Evolutionary conservation across 2,797 vertebrate genomes (phyloP).

Genomic region (Sarcoramphus papa): DNA sequence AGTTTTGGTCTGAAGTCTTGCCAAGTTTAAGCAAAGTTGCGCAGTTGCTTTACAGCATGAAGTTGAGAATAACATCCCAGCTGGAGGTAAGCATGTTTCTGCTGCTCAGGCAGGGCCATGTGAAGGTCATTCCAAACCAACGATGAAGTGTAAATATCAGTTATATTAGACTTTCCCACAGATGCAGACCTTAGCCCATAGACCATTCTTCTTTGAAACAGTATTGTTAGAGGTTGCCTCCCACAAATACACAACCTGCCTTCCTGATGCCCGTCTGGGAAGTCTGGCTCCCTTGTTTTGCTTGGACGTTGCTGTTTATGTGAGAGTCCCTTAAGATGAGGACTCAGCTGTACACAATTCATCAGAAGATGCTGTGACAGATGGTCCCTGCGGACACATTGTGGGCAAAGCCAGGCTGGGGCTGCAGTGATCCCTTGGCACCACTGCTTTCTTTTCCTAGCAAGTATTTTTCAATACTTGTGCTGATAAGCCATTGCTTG

Average conservation of each 20-base stretch:
- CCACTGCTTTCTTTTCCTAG: background rate
- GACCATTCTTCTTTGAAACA: background rate
- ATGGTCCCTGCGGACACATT: background rate
- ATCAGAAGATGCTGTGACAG: background rate
- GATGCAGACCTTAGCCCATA: background rate
- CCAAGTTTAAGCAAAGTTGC: background rate
- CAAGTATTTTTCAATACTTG: background rate
- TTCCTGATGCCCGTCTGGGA: background rate
- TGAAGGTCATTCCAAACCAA: background rate
- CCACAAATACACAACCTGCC: background rate
- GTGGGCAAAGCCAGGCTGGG: background rate
- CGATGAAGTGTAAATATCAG: background rate
- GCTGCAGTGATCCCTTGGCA: background rate
- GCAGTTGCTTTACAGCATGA: background rate
- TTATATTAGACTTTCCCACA: background rate
- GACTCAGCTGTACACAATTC: background rate
- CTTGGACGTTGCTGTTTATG: background rate
- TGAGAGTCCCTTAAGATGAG: background rate
- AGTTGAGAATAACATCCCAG: background rate
- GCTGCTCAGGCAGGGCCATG: background rate
- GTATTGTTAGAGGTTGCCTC: background rate
- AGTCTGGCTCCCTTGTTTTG: background rate
- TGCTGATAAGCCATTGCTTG: background rate
- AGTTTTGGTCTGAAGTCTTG: constrained; percentile 2
- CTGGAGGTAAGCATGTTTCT: background rate